phyloP scores from a whole-genome alignment of 2,113 vertebrate species.

The Neodon shergylaensis region DNA sequence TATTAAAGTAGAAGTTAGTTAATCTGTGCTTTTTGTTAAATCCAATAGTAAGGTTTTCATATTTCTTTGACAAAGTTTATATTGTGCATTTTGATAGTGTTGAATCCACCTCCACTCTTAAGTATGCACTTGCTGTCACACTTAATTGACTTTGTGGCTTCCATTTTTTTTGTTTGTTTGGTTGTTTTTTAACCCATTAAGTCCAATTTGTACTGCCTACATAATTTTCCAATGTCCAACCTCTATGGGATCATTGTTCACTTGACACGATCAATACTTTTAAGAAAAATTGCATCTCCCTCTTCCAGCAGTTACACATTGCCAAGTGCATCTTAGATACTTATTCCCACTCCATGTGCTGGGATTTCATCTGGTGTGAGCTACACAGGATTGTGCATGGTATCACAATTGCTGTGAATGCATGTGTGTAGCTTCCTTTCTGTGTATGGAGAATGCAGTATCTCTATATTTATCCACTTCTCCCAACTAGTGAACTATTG shows the following conservation, averaged over 20 bases:
- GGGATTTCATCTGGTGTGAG: background rate
- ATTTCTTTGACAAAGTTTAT: background rate
- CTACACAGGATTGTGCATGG: background rate
- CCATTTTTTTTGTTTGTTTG: background rate
- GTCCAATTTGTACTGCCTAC: background rate
- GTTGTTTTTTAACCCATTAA: background rate
- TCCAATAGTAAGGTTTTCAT: background rate
- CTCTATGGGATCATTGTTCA: background rate
- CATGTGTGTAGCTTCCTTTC: background rate
- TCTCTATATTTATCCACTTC: background rate
- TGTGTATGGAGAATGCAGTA: background rate
- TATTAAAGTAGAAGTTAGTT: background rate
- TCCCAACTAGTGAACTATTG: background rate
- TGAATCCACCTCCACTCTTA: background rate
- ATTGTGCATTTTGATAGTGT: background rate
- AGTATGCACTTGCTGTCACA: background rate
- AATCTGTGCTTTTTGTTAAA: background rate
- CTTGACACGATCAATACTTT: background rate
- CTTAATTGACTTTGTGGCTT: background rate
- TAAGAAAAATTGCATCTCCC: background rate
- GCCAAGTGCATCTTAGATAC: background rate
- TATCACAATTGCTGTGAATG: background rate
- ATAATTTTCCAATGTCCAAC: background rate
- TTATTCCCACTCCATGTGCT: background rate
- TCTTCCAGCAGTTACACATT: background rate